Conservation (phyloP, 2,797 vertebrate species). For the Rhinogobio ventralis region DNA sequence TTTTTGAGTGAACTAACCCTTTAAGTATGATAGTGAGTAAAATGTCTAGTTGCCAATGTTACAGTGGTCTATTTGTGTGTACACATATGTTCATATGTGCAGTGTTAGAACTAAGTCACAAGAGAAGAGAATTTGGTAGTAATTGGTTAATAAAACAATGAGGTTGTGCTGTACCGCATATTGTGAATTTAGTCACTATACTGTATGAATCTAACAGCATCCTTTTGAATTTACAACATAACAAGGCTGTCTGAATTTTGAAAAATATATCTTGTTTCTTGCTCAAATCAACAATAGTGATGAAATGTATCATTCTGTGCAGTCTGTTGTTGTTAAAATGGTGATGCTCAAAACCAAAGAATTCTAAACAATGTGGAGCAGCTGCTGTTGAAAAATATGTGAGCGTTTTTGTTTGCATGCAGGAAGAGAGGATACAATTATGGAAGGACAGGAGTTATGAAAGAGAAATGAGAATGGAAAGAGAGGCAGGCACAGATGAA, state of each 20-base stretch:
- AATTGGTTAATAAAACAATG: background rate
- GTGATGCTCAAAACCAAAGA: background rate
- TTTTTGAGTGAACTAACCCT: too few species aligned
- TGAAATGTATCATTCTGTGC: background rate
- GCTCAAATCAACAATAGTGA: background rate
- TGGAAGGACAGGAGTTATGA: background rate
- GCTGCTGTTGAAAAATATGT: background rate
- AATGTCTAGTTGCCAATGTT: background rate
- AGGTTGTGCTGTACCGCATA: background rate
- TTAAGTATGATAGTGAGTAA: background rate
- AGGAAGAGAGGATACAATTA: background rate
- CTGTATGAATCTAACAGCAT: background rate
- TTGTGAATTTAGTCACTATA: background rate
- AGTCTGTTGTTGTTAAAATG: background rate
- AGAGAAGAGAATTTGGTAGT: background rate
- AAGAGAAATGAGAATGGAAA: constrained; percentile 5
- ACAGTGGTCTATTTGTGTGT: background rate
- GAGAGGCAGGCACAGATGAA: background rate
- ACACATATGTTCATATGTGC: background rate
- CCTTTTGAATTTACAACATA: background rate
- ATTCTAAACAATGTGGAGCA: background rate
- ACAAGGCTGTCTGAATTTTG: background rate
- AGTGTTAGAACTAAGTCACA: background rate
- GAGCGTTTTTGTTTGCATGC: background rate
- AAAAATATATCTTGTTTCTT: background rate